phyloP scores from a whole-genome alignment of 2,113 vertebrate species.

The Gymnocephalus cernua region DNA sequence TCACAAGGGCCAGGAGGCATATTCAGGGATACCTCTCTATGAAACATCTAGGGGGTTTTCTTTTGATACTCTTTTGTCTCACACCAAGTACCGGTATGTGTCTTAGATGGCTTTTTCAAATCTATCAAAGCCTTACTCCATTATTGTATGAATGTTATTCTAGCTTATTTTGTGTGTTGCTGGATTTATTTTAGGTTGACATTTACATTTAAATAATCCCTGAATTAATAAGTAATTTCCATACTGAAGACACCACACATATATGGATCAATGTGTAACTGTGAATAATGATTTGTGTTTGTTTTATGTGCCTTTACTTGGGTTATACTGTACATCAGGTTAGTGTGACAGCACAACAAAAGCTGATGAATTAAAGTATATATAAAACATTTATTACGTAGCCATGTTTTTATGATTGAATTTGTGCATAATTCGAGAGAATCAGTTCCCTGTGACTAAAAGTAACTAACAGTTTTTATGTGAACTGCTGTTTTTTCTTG shows the following conservation, averaged over 20 bases:
- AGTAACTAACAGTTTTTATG: neutral
- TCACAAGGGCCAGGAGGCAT: neutral
- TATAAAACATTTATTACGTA: neutral
- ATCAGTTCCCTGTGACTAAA: neutral
- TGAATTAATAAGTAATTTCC: neutral
- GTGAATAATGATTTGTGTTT: constrained; percentile 8
- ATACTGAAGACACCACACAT: neutral
- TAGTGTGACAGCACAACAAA: neutral
- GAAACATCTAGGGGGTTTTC: neutral
- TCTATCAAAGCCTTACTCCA: neutral
- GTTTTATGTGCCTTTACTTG: neutral
- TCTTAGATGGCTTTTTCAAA: neutral
- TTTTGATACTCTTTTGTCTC: neutral
- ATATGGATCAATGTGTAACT: neutral
- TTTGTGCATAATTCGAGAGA: neutral
- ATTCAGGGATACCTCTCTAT: neutral
- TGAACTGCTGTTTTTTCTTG: neutral
- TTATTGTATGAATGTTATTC: constrained; percentile 10
- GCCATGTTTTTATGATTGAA: neutral
- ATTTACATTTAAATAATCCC: neutral
- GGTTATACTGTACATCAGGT: neutral
- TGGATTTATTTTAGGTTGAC: neutral
- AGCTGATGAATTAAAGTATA: neutral
- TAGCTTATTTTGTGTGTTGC: neutral
- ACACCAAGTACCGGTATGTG: neutral